Evolutionary conservation across 2,113 vertebrate species (phyloP).

Genomic region (Aldabrachelys gigantea): DNA sequence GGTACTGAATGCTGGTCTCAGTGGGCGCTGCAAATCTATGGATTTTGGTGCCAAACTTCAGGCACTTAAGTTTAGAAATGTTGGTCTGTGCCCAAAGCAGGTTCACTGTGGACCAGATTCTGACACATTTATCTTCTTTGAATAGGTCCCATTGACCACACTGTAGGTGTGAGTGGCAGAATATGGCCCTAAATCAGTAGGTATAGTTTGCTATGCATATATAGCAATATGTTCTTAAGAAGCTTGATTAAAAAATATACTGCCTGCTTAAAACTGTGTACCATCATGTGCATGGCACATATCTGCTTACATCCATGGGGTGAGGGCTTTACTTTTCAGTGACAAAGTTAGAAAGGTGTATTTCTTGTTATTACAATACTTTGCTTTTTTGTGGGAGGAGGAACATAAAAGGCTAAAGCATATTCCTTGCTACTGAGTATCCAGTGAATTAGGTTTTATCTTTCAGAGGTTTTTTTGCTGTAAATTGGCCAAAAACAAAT

Average conservation of each 20-base stretch:
- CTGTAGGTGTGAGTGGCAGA: not conserved
- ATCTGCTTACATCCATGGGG: not conserved
- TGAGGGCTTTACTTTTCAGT: not conserved
- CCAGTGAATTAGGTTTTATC: not conserved
- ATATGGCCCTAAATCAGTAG: not conserved
- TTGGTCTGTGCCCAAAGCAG: not conserved
- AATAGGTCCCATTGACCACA: not conserved
- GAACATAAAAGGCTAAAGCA: not conserved
- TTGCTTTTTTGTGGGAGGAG: not conserved
- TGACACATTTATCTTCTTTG: not conserved
- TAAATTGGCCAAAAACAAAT: not conserved
- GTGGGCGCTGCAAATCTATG: not conserved
- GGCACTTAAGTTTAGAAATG: not conserved
- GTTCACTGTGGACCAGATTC: not conserved
- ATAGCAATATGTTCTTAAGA: not conserved
- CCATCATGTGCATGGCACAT: too few species aligned
- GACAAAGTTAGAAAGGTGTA: not conserved
- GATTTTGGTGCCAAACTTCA: not conserved
- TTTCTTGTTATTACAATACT: not conserved
- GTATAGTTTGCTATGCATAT: fast-evolving
- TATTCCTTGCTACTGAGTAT: not conserved
- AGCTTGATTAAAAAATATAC: not conserved
- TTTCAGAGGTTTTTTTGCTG: not conserved
- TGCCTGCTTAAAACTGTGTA: not conserved
- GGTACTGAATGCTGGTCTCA: not conserved